Conservation (phyloP, 2,113 vertebrate species). For the Cryptomyrus ogoouensis region DNA sequence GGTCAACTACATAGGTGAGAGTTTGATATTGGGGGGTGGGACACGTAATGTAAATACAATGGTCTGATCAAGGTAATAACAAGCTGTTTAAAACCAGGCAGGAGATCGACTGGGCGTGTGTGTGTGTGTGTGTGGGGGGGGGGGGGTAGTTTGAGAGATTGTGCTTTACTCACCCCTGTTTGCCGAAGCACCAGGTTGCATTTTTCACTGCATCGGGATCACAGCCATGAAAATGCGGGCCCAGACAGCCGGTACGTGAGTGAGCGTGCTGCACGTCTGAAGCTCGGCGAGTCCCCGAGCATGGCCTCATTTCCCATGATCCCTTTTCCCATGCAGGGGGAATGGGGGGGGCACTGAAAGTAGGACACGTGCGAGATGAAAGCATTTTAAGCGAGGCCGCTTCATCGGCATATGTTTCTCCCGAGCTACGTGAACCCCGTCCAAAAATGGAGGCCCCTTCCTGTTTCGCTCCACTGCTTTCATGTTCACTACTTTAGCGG, state of each 20-base stretch:
- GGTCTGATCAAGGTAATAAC: background rate
- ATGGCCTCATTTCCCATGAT: conserved; percentile 7
- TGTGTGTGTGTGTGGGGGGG: no score
- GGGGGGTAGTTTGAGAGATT: background rate
- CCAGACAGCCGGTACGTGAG: background rate
- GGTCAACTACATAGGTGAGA: background rate
- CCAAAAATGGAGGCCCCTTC: conserved; percentile 4
- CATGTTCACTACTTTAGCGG: background rate
- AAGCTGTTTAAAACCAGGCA: background rate
- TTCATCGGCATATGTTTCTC: conserved; percentile 20
- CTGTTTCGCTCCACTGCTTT: background rate
- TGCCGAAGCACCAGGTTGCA: background rate
- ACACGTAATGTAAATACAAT: background rate
- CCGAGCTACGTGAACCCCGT: background rate
- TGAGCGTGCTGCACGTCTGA: background rate
- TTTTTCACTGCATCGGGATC: background rate
- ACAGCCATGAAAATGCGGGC: background rate
- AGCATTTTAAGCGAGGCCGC: background rate
- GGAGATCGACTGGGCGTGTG: background rate
- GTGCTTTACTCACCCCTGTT: background rate
- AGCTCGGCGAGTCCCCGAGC: background rate
- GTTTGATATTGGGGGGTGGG: background rate
- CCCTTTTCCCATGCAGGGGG: background rate
- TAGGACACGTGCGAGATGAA: conserved; percentile 18
- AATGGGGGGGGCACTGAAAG: background rate